Conservation (phyloP, 2,888 invertebrate genomes). For the Polyploca ridens region DNA sequence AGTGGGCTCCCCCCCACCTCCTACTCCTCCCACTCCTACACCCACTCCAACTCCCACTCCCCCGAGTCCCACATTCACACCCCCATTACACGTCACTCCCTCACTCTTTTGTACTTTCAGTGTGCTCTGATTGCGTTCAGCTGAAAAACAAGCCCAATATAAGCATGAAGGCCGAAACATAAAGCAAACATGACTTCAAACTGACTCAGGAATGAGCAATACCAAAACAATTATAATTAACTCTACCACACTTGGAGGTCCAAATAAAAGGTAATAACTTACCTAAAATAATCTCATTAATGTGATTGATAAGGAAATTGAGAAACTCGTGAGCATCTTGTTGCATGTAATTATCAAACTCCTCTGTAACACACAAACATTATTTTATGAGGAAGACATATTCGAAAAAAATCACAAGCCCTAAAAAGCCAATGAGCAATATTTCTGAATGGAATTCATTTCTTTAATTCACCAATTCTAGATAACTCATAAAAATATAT, state of each 20-base stretch:
- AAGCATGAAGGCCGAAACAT: too few species aligned
- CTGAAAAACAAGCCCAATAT: constrained; percentile 63
- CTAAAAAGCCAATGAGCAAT: background rate
- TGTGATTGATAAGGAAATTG: constrained; percentile 99
- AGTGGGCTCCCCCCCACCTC: constrained; percentile 88
- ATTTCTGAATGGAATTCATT: background rate
- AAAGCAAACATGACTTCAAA: too few species aligned
- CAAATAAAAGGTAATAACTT: constrained; percentile 55
- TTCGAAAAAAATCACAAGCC: background rate
- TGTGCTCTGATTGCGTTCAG: constrained; percentile 90
- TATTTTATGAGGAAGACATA: constrained; percentile 1
- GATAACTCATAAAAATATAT: too few species aligned
- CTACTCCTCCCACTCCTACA: too few species aligned
- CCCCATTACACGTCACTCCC: constrained; percentile 70
- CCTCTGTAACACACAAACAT: constrained; percentile 87
- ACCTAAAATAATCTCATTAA: constrained; percentile 98
- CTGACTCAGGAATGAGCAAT: too few species aligned
- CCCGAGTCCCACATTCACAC: constrained; percentile 40
- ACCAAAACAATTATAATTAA: too few species aligned
- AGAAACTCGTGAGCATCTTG: constrained; percentile 99
- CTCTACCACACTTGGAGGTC: too few species aligned
- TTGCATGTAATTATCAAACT: constrained; percentile 99
- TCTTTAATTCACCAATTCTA: too few species aligned
- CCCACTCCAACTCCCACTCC: background rate
- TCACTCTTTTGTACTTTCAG: constrained; percentile 85